Base-by-base conservation (phyloP, 2,797 vertebrate genomes). In the Lateolabrax maculatus region DNA sequence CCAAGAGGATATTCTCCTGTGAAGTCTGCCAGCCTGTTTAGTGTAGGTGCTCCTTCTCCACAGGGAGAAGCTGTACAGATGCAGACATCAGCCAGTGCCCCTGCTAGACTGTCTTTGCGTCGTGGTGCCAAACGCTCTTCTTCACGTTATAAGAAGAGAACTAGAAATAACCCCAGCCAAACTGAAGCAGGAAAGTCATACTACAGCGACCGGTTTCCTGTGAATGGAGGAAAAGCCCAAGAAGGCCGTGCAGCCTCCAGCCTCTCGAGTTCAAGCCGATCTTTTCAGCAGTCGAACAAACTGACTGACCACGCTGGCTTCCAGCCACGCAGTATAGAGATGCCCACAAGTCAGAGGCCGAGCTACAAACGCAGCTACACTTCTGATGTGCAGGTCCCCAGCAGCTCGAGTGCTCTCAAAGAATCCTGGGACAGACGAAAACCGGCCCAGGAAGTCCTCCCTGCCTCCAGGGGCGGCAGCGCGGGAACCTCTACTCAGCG, bases 11-110 rank as follows among this genome's bases (percentile, higher is more conserved):
- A 2, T 2, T 2, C 39, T 29, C 34, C 49, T 2, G 1, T 6
- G 3, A 43, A 0, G 34, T 43, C 81, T 5, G 64, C 80, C 0
- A 25, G 6, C 0, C 49, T 56, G 46, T 84, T 81, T 1, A 6
- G 23, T 1, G 2, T 56, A 1, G 56, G 16, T 0, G 56, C 13
- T 48, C 6, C 34, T 7, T 23, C 0, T 0, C 29, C 53, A 0
- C 15, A 25, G 3, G 2, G 0, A 5, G 13, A 5, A 2, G 0
- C 36, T 2, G 31, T 27, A 1, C 6, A 0, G 46, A 57, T 34
- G 9, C 65, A 21, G 6, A 87, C 89, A 0, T 90, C 79, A 2
- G 86, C 78, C 44, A 80, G 13, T 0, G 79, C 1, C 9, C 51
- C 46, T 5, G 76, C 25, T 10, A 67, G 46, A 25, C 85, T 79